phyloP scores from a whole-genome alignment of 2,797 vertebrate species.

The Phoebastria nigripes region DNA sequence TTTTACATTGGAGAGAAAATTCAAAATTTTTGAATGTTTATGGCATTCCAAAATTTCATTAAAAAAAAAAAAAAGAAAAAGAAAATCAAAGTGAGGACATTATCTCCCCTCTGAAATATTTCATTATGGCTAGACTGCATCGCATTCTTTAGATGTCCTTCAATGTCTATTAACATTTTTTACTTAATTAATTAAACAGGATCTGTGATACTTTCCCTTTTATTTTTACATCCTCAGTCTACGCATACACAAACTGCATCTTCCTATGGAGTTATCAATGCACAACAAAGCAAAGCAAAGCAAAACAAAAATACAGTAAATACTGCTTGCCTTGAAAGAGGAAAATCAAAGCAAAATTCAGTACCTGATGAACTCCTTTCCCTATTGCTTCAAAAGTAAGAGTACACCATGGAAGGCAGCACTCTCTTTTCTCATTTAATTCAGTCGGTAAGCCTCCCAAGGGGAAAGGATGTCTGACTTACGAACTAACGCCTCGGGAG shows the following conservation, averaged over 20 bases:
- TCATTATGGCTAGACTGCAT: background rate
- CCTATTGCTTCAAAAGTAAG: background rate
- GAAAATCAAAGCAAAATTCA: background rate
- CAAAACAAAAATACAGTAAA: background rate
- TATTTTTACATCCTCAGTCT: background rate
- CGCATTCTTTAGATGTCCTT: background rate
- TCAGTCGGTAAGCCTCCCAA: background rate
- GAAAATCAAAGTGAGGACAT: background rate
- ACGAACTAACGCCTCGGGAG: background rate
- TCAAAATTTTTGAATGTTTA: background rate
- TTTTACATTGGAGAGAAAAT: background rate
- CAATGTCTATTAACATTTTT: background rate
- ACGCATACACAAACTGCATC: background rate
- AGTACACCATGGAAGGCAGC: background rate
- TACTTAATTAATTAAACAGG: background rate
- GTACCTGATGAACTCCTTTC: background rate
- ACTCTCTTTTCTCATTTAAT: conserved; percentile 8
- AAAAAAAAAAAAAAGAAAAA: background rate
- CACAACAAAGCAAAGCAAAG: background rate
- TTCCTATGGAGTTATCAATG: background rate
- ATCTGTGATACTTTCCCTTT: background rate
- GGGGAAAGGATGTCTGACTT: conserved; percentile 6
- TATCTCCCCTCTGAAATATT: background rate
- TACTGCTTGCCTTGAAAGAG: background rate
- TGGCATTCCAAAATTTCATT: background rate